phyloP scores from a whole-genome alignment of 2,888 invertebrate species.

The Hecatera dysodea region DNA sequence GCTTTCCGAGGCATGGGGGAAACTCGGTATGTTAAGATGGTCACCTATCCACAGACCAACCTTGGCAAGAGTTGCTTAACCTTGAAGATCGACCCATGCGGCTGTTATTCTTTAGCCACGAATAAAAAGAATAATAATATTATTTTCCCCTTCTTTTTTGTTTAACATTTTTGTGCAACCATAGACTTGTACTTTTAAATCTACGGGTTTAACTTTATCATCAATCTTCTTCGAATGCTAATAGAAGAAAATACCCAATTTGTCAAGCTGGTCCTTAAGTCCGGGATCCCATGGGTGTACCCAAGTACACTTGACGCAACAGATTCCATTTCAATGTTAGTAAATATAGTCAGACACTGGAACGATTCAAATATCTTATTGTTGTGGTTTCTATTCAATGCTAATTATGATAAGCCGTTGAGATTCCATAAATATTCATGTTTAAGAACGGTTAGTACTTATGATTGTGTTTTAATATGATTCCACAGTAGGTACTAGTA shows the following conservation, averaged over 20 bases:
- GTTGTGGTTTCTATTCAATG: constrained; percentile 48
- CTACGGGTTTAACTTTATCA: background rate
- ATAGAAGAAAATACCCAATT: background rate
- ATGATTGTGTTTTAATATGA: constrained; percentile 4
- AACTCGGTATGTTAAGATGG: too few species aligned
- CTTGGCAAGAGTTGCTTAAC: too few species aligned
- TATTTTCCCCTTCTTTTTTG: too few species aligned
- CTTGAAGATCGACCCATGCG: too few species aligned
- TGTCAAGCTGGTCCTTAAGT: background rate
- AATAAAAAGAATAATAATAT: too few species aligned
- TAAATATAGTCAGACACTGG: constrained; percentile 17
- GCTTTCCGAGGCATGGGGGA: too few species aligned
- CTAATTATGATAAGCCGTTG: constrained; percentile 36
- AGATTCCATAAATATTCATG: constrained; percentile 52
- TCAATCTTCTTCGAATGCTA: background rate
- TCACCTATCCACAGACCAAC: too few species aligned
- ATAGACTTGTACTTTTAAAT: too few species aligned
- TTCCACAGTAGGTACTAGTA: background rate
- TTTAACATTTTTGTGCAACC: too few species aligned
- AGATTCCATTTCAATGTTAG: constrained; percentile 30
- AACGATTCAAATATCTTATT: constrained; percentile 41
- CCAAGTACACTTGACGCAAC: background rate
- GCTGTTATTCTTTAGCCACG: too few species aligned
- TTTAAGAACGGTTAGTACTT: constrained; percentile 8
- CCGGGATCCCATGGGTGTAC: background rate